Evolutionary conservation across 2,797 vertebrate species (phyloP), one percentile per base, ranked within the genome.

Genomic region (Sebastes paucispinis): DNA sequence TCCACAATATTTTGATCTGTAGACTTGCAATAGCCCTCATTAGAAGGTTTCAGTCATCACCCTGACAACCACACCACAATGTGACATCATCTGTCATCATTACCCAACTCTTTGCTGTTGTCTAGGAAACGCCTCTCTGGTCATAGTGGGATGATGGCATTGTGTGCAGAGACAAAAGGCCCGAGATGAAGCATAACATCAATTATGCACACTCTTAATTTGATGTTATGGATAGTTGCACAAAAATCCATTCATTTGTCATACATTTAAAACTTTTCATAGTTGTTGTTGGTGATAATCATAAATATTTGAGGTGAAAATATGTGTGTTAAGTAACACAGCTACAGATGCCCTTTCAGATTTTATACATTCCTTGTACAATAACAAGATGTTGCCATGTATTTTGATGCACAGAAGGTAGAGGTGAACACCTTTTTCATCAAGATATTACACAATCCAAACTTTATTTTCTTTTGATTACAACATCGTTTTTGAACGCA

Each of bases 81-180:
- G 75, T 22, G 14, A 64, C 57, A 71, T 68, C 83, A 96, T 97
- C 95, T 96, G 88, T 97, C 96, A 97, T 96, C 94, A 96, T 97
- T 97, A 97, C 95, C 95, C 80, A 52, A 47, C 65, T 54, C 96
- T 91, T 96, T 93, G 92, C 95, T 96, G 95, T 94, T 90, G 90
- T 85, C 91, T 92, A 84, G 95, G 95, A 96, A 96, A 95, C 90
- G 84, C 86, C 71, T 89, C 79, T 91, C 90, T 82, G 88, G 93
- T 95, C 95, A 86, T 67, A 88, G 92, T 93, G 69, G 75, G 95
- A 91, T 79, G 92, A 93, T 34, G 29, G 36, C 60, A 79, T 87
- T 81, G 79, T 78, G 69, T 31, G 18, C 31, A 59, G 62, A 69
- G 20, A 87, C 75, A 82, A 86, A 79, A 67, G 65, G 12, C 47